phyloP scores from a whole-genome alignment of 2,113 vertebrate species.

The Gallinago media region DNA sequence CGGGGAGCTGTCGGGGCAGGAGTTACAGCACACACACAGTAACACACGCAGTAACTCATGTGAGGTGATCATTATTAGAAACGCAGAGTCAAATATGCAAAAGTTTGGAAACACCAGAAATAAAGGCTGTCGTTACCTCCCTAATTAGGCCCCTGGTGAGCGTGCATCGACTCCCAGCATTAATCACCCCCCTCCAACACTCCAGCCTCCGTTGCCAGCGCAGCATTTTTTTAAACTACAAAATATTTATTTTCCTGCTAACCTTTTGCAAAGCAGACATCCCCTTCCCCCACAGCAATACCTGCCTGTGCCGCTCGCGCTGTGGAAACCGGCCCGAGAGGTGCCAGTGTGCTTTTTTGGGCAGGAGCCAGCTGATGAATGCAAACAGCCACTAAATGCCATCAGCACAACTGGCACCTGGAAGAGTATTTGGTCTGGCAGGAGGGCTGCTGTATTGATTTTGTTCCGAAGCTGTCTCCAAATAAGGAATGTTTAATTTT shows the following conservation, averaged over 20 bases:
- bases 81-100: not conserved
- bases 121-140: not conserved
- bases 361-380: not conserved
- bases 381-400: not conserved
- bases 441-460: not conserved
- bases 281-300: not conserved
- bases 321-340: not conserved
- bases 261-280: not conserved
- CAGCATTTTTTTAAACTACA: not conserved
- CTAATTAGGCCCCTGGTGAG: constrained; percentile 44
- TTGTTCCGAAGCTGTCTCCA: not conserved
- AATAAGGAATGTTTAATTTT: not conserved
- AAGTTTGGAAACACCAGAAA: not conserved
- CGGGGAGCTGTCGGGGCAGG: not conserved
- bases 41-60: not conserved
- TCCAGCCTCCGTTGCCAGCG: not conserved
- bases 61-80: not conserved
- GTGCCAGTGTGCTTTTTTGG: not conserved
- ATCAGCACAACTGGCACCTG: not conserved
- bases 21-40: not conserved
- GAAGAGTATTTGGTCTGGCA: not conserved
- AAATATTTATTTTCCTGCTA: not conserved
- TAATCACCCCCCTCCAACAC: not conserved
- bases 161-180: not conserved
- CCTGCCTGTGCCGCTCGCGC: not conserved